Percentiles rank a stretch among this genome's conserved stretches.
Conservation (phyloP, 2,797 vertebrate genomes). For the Salmo trutta region DNA sequence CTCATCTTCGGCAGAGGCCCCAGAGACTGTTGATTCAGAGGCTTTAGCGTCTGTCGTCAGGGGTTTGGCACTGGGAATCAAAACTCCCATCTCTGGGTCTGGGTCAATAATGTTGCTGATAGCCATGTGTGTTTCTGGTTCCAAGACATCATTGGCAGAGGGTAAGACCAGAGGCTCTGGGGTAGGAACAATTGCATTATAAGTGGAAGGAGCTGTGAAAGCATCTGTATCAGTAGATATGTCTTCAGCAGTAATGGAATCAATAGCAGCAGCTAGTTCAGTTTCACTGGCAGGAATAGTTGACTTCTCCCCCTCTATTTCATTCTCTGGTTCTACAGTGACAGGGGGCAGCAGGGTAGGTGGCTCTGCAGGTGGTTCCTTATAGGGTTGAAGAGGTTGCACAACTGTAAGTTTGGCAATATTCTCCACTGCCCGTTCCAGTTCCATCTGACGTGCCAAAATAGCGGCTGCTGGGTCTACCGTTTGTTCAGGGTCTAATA, state of each 20-base stretch:
- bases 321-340: conserved; percentile 63
- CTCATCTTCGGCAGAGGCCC: conserved; percentile 61
- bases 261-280: conserved; percentile 95
- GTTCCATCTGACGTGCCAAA: conserved; percentile 89
- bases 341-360: conserved; percentile 70
- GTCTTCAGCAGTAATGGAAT: conserved; percentile 94
- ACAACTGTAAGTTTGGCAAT: conserved; percentile 91
- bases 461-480: conserved; percentile 82
- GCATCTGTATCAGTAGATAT: conserved; percentile 84
- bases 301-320: conserved; percentile 87
- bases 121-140: conserved; percentile 78
- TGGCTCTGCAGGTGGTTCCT: conserved; percentile 76
- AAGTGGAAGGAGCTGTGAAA: conserved; percentile 85
- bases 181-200: conserved; percentile 75
- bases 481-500: conserved; percentile 74
- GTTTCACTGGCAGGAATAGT: conserved; percentile 93
- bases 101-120: conserved; percentile 76
- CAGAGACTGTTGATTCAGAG: conserved; percentile 57
- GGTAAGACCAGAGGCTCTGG: conserved; percentile 75
- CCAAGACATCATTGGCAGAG: conserved; percentile 81
- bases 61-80: conserved; percentile 54
- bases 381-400: conserved; percentile 77
- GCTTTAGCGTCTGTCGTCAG: conserved; percentile 71
- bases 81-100: conserved; percentile 61
- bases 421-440: conserved; percentile 95